These are phyloP conservation scores for Pissodes strobi DNA, from an alignment of 1,140 invertebrate genomes.

Conservation along the genomic window DNA sequence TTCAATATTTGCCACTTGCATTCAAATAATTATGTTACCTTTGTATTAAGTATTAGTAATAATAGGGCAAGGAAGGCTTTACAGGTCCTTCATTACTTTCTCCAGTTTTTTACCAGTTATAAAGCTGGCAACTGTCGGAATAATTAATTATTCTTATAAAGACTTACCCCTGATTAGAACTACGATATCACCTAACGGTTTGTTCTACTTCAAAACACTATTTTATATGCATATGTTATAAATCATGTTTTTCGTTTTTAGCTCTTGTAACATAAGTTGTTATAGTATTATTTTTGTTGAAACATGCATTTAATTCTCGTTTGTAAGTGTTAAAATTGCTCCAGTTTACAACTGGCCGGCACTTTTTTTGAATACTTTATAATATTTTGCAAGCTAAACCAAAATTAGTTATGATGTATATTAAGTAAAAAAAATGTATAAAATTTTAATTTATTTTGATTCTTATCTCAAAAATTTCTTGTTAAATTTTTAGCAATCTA, in stretches of 20 bases:
- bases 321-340: not conserved
- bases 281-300: conserved; percentile 18
- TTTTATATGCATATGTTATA: conserved; percentile 4
- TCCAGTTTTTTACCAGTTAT: too few species aligned
- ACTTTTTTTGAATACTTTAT: not conserved
- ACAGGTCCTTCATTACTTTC: too few species aligned
- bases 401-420: conserved; percentile 7
- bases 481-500: too few species aligned
- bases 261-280: conserved; percentile 12
- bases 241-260: conserved; percentile 12
- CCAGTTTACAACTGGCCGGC: not conserved
- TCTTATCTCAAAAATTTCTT: too few species aligned
- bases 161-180: not conserved
- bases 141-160: conserved; percentile 1
- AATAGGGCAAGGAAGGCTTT: too few species aligned
- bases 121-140: not conserved
- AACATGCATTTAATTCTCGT: conserved; percentile 9
- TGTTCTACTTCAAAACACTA: conserved; percentile 5
- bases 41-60: too few species aligned
- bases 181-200: conserved; percentile 7
- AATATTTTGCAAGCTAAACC: conserved; percentile 8
- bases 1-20: too few species aligned
- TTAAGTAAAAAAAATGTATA: conserved; percentile 4
- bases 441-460: too few species aligned
- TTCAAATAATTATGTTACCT: too few species aligned